Conservation (phyloP, 2,888 invertebrate genomes). For the Lydus trimaculatus region DNA sequence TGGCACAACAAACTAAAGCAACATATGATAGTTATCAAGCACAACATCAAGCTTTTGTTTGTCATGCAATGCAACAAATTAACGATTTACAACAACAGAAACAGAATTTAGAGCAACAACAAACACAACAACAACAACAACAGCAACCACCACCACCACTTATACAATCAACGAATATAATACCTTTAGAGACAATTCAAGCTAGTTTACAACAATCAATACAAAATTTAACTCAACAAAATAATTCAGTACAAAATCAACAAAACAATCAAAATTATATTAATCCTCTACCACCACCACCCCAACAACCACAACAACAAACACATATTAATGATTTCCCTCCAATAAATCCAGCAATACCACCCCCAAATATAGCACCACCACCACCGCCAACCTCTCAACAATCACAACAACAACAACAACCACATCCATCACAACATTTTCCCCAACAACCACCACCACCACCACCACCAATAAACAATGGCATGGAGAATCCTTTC, state of each 20-base stretch:
- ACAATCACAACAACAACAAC: slow-evolving; percentile 42
- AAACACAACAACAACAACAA: slow-evolving; percentile 58
- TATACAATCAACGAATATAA: slow-evolving; percentile 41
- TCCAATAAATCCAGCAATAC: slow-evolving; percentile 54
- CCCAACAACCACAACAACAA: background rate
- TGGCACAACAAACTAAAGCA: slow-evolving; percentile 80
- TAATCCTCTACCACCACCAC: slow-evolving; percentile 36
- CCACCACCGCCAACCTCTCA: slow-evolving; percentile 34
- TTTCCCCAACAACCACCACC: slow-evolving; percentile 37
- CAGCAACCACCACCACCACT: slow-evolving; percentile 26
- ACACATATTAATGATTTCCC: slow-evolving; percentile 37
- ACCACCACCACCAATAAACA: slow-evolving; percentile 43
- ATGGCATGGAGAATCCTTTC: slow-evolving; percentile 56
- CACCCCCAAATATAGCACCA: slow-evolving; percentile 55
- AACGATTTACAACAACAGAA: slow-evolving; percentile 82
- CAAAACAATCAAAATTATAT: slow-evolving; percentile 37
- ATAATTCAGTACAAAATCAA: slow-evolving; percentile 17
- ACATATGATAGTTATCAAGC: slow-evolving; percentile 79
- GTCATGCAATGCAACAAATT: slow-evolving; percentile 90
- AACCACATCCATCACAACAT: slow-evolving; percentile 45
- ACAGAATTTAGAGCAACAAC: slow-evolving; percentile 58
- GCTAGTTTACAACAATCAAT: slow-evolving; percentile 50
- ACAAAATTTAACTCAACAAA: slow-evolving; percentile 42
- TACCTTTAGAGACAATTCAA: slow-evolving; percentile 52
- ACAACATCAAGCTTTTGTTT: slow-evolving; percentile 95